A percentile compares a stretch with the other conserved stretches of the same genome.
Evolutionary conservation across 2,888 invertebrate genomes (phyloP).

Genomic region (Ochlodes sylvanus): DNA sequence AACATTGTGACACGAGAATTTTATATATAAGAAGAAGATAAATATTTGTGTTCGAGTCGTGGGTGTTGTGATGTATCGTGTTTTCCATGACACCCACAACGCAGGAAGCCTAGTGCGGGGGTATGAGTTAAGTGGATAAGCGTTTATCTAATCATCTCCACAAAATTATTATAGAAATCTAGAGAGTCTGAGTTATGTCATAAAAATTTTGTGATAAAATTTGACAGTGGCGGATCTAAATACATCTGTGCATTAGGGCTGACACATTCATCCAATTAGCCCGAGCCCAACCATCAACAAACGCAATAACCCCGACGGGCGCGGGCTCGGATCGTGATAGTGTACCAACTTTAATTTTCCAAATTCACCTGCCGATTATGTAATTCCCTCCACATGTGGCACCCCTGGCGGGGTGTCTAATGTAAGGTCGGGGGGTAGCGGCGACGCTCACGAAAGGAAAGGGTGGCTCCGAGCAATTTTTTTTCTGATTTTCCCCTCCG

Average conservation of each 20-base stretch:
- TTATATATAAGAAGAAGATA: too few species aligned
- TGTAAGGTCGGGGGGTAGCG: conserved; percentile 70
- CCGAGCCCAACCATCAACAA: conserved; percentile 40
- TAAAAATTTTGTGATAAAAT: not conserved
- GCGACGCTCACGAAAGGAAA: conserved; percentile 81
- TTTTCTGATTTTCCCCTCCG: conserved; percentile 77
- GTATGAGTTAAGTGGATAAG: too few species aligned
- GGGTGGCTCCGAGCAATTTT: conserved; percentile 82
- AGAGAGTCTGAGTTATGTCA: too few species aligned
- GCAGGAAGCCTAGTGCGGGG: too few species aligned
- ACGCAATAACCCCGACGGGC: conserved; percentile 48
- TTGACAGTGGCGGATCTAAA: not conserved
- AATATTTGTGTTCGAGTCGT: too few species aligned
- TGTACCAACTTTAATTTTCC: conserved; percentile 79
- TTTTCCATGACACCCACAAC: too few species aligned
- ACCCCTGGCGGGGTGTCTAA: conserved; percentile 67
- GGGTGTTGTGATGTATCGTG: too few species aligned
- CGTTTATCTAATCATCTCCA: too few species aligned
- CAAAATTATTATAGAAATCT: too few species aligned
- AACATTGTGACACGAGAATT: too few species aligned
- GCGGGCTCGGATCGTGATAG: conserved; percentile 55
- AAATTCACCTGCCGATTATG: conserved; percentile 82
- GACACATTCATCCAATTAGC: conserved; percentile 42
- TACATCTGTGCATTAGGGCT: not conserved
- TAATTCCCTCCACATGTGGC: conserved; percentile 73